These are phyloP conservation scores for Halcyon smyrnensis DNA, from an alignment of 2,797 vertebrate species.

Conservation along the genomic window DNA sequence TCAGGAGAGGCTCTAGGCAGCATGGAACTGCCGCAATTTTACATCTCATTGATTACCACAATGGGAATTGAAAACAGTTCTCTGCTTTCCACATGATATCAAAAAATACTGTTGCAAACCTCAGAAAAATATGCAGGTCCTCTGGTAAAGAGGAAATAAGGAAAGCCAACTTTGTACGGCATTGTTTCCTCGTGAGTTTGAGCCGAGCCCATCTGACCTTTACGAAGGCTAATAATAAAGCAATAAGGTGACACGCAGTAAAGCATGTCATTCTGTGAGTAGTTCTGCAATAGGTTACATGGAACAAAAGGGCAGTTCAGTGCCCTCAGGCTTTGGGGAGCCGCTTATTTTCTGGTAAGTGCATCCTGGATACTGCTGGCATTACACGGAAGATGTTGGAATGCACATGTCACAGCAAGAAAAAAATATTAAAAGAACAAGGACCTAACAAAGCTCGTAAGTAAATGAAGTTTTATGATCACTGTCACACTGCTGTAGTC, in stretches of 20 bases:
- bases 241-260: conserved; percentile 2
- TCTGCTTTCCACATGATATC: conserved; percentile 13
- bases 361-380: not conserved
- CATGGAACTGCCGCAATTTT: conserved; percentile 72
- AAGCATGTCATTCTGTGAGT: conserved; percentile 20
- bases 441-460: not conserved
- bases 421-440: not conserved
- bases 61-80: conserved; percentile 54
- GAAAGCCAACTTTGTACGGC: not conserved
- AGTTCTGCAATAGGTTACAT: conserved; percentile 14
- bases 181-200: not conserved
- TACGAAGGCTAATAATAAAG: conserved; percentile 52
- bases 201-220: conserved; percentile 41
- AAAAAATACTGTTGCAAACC: conserved; percentile 19
- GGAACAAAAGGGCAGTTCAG: conserved; percentile 35
- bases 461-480: not conserved
- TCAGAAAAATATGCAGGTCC: not conserved
- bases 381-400: not conserved
- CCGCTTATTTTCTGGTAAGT: not conserved
- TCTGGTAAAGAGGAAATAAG: not conserved
- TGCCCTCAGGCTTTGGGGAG: not conserved
- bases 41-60: conserved; percentile 74
- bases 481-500: not conserved
- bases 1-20: conserved; percentile 70
- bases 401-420: not conserved